Base-by-base conservation (phyloP, 2,113 vertebrate species). In the Nerophis lumbriciformis region DNA sequence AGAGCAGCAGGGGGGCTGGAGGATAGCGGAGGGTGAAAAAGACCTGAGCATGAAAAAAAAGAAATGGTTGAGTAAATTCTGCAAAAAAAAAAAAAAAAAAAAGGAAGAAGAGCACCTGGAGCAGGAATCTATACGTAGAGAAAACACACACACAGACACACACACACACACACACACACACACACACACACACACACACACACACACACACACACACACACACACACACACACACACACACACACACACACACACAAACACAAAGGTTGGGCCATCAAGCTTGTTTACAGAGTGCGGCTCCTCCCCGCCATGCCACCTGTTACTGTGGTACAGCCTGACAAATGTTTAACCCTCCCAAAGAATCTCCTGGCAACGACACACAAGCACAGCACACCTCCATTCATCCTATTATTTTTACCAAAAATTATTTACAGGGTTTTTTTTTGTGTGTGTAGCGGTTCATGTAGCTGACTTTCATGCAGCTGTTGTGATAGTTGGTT, bases 301-400 rank as follows among this genome's bases (percentile, higher is more conserved):
- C 81, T 74, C 83, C 83, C 74, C 39, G 77, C 73, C 35, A 55
- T 78, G 80, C 85, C 87, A 87, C 87, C 87, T 87, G 87, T 87
- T 86, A 82, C 83, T 75, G 79, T 71, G 76, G 74, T 75, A 69
- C 66, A 75, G 71, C 71, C 64, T 53, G 66, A 83, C 83, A 84
- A 83, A 85, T 86, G 82, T 86, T 81, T 85, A 83, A 86, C 82
- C 82, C 78, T 75, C 82, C 82, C 79, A 75, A 68, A 78, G 73
- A 73, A 69, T 76, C 77, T 71, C 80, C 72, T 44, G 72, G 85
- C 82, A 85, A 85, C 84, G 64, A 63, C 70, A 63, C 70, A 45
- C 42, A 45, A 45, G 68, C 64, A 59, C 77, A 70, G 19, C 7
- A 66, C 68, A 59, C 59, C 77, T 73, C 72, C 50, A 42, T 72